Base-by-base conservation (phyloP, 2,113 vertebrate species). In the Corvus moneduloides region DNA sequence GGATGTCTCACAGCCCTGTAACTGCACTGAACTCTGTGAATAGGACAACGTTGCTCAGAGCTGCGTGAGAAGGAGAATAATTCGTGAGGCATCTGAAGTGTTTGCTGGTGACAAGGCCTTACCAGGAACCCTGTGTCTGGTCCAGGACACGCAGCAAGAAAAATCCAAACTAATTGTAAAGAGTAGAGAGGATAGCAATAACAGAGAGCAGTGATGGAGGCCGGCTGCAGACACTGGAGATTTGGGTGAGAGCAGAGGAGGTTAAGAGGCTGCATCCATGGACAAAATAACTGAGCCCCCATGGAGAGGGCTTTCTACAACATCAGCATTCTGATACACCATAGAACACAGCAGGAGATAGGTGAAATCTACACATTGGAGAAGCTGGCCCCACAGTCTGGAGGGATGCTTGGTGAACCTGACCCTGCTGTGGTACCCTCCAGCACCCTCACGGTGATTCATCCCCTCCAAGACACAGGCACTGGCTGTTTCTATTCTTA, bases 1-100 rank as follows among this genome's bases (percentile, higher is more conserved):
- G 94, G 84, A 85, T 64, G 44, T 67, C 74, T 85, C 84, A 27
- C 87, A 95, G 93, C 74, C 74, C 84, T 82, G 84, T n/a, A 71
- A 67, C 77, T 61, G 74, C 62, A 26, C 54, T 20, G 87, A 87
- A 66, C 58, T 83, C 3, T 1, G 51, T 51, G 63, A 46, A 86
- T 76, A 86, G 63, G 83, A 77, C 37, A 71, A 37, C 0, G 1
- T 87, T 94, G 92, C 94, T 87, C 67, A 88, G 51, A 75, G 94
- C 88, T 88, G 58, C 0, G 0, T 84, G 69, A 92, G 71, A 82
- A 89, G 52, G 27, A 84, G 61, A 52, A 35, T 77, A 30, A 19
- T 51, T 90, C 0, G 0, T 52, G 37, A 84, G 74, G 74, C 49
- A 76, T 55, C 66, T 75, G 66, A 94, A 94, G n/a, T 6, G 16